Percentiles rank a stretch among this genome's conserved stretches.
These are phyloP conservation scores for Buathra laborator DNA, from an alignment of 2,888 invertebrate species.

Conservation along the genomic window DNA sequence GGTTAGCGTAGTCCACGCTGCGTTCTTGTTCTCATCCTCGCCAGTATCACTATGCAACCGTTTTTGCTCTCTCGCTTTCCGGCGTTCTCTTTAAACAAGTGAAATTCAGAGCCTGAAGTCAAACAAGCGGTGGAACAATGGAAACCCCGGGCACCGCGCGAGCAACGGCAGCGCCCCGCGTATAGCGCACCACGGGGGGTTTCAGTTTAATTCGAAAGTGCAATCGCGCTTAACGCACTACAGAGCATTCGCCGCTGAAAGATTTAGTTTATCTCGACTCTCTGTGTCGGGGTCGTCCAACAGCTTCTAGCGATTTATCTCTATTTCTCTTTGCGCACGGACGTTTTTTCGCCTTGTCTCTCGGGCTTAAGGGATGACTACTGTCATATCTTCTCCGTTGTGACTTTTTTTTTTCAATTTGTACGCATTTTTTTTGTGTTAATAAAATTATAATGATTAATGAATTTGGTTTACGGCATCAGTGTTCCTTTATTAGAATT, in stretches of 20 bases:
- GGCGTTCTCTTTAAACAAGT: slow-evolving; percentile 62
- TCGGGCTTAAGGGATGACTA: background rate
- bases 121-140: slow-evolving; percentile 63
- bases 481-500: too few relatives aligned
- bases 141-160: slow-evolving; percentile 32
- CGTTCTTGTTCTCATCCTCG: slow-evolving; percentile 30
- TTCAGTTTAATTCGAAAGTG: slow-evolving; percentile 64
- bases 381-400: background rate
- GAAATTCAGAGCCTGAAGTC: slow-evolving; percentile 57
- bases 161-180: background rate
- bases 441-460: too few relatives aligned
- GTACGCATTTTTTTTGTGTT: too few relatives aligned
- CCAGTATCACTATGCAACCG: background rate
- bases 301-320: slow-evolving; percentile 46
- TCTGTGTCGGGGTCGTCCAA: slow-evolving; percentile 19
- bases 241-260: slow-evolving; percentile 23
- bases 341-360: background rate
- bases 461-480: too few relatives aligned
- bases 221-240: slow-evolving; percentile 54
- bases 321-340: slow-evolving; percentile 3
- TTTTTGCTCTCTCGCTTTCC: slow-evolving; percentile 9
- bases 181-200: slow-evolving; percentile 48
- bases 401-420: too few relatives aligned
- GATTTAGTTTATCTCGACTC: slow-evolving; percentile 27
- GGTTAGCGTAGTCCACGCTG: background rate